These are phyloP conservation scores for Herpetotheres cachinnans DNA, from an alignment of 2,113 vertebrate genomes.

Conservation along the genomic window DNA sequence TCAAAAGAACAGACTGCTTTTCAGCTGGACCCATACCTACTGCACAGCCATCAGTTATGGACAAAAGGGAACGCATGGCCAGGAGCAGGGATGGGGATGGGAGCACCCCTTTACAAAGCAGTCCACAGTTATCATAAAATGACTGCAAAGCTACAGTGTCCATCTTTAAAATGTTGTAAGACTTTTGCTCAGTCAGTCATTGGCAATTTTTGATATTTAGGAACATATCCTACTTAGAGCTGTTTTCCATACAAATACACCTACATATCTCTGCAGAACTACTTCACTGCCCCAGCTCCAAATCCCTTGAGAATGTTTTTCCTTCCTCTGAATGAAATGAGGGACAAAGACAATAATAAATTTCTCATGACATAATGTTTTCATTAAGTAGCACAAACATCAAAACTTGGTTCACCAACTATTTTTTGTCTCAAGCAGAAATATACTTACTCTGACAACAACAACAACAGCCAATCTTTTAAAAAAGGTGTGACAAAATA, in stretches of 20 bases:
- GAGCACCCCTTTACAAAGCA: background rate
- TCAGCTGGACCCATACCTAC: background rate
- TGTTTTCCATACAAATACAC: background rate
- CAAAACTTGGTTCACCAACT: background rate
- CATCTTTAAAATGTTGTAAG: background rate
- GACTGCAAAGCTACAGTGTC: background rate
- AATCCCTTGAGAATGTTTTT: background rate
- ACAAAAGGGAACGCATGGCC: background rate
- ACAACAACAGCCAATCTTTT: background rate
- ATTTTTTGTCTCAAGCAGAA: background rate
- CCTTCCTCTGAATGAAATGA: conserved; percentile 18
- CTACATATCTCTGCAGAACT: background rate
- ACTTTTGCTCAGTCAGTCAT: background rate
- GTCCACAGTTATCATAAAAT: background rate
- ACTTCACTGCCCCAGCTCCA: background rate
- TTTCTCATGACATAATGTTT: conserved; percentile 20
- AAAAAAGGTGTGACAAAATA: background rate
- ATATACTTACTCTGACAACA: background rate
- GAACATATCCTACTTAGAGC: background rate
- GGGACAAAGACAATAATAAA: background rate
- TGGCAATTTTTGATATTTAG: background rate
- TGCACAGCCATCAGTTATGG: background rate
- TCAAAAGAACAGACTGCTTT: background rate
- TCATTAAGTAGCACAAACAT: conserved; percentile 10
- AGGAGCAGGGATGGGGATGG: background rate